These are phyloP conservation scores for Premnoplex brunnescens DNA, from an alignment of 2,797 vertebrate genomes.

Conservation along the genomic window DNA sequence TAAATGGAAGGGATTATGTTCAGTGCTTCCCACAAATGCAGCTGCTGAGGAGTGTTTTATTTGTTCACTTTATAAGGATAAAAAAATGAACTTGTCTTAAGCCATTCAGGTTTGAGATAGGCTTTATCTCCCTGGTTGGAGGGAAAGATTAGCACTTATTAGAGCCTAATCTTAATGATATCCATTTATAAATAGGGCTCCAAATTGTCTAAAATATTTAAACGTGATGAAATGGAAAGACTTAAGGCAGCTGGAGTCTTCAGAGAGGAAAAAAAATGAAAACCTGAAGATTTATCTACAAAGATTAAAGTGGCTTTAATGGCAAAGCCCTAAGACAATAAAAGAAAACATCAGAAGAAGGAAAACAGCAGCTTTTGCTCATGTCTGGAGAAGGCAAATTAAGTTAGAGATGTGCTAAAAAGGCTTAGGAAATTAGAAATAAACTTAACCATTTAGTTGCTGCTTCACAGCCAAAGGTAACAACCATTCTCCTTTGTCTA, in stretches of 20 bases:
- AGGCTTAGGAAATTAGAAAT: background rate
- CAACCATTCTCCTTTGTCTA: background rate
- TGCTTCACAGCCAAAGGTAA: background rate
- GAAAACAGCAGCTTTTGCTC: background rate
- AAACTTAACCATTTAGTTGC: background rate
- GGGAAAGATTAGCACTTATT: conserved; percentile 47
- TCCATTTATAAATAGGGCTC: conserved; percentile 51
- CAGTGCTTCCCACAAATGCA: conserved; percentile 2
- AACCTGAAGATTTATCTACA: background rate
- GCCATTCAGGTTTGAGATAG: conserved; percentile 12
- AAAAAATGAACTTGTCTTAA: conserved; percentile 30
- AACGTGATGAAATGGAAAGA: conserved; percentile 2
- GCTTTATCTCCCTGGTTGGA: conserved; percentile 28
- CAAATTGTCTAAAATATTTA: conserved; percentile 45
- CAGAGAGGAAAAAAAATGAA: background rate
- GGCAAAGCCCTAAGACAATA: conserved; percentile 12
- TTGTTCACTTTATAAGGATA: conserved; percentile 29
- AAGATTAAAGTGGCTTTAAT: conserved; percentile 27
- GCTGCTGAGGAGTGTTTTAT: conserved; percentile 30
- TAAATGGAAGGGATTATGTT: conserved; percentile 43
- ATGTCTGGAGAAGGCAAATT: background rate
- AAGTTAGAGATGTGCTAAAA: conserved; percentile 9
- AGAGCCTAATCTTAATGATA: conserved; percentile 51
- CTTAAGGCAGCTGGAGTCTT: conserved; percentile 9
- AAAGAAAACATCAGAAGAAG: background rate